These are phyloP conservation scores for Crypturellus tataupa DNA, from an alignment of 2,797 vertebrate genomes.

Conservation along the genomic window DNA sequence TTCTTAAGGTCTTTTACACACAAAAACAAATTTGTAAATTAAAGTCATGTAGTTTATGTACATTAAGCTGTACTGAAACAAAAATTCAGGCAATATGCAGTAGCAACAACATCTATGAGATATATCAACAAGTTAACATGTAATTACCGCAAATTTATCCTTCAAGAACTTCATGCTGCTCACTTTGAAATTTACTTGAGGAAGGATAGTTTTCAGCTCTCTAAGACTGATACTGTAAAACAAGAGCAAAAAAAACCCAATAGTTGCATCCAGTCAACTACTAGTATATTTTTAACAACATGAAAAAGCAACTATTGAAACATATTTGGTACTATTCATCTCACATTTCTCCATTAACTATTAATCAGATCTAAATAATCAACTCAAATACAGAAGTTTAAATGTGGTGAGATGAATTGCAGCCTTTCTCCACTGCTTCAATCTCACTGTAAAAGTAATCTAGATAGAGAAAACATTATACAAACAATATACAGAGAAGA, in stretches of 20 bases:
- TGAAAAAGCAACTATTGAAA: neutral
- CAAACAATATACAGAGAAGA: neutral
- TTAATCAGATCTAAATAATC: neutral
- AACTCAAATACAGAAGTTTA: neutral
- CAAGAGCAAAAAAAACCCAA: neutral
- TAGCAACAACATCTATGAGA: neutral
- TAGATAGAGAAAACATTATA: neutral
- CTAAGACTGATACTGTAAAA: constrained; percentile 89
- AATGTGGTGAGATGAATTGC: neutral
- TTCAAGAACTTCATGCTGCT: constrained; percentile 87
- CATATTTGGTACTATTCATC: neutral
- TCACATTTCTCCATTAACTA: neutral
- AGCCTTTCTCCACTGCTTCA: neutral
- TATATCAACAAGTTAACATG: neutral
- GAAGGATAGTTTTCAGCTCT: constrained; percentile 91
- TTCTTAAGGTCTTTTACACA: neutral
- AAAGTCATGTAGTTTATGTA: neutral
- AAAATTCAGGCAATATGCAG: neutral
- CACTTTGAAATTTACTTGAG: constrained; percentile 92
- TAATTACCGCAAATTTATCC: constrained; percentile 90
- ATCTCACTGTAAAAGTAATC: neutral
- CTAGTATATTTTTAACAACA: neutral
- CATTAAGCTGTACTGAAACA: neutral
- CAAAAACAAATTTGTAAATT: neutral
- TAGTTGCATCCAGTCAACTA: neutral